Evolutionary conservation across 2,888 invertebrate species (phyloP).

Genomic region (Heliconius cydno): DNA sequence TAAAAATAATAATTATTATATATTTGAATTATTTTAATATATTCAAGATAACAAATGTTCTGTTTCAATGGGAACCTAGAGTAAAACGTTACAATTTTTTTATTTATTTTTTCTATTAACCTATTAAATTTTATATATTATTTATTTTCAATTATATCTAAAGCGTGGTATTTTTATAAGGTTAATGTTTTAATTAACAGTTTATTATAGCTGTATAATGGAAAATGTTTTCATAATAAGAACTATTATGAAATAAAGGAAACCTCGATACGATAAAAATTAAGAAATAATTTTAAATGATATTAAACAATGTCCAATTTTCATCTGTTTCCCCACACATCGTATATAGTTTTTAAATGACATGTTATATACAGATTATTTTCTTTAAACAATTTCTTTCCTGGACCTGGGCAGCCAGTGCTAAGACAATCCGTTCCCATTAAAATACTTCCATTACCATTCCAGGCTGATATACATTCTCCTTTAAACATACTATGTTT

Average conservation of each 20-base stretch:
- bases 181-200: neutral
- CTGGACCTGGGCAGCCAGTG: too few relatives aligned
- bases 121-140: neutral
- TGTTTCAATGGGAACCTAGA: neutral
- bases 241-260: neutral
- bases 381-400: too few relatives aligned
- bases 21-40: neutral
- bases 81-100: neutral
- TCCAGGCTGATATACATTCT: neutral
- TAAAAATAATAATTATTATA: neutral
- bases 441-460: too few relatives aligned
- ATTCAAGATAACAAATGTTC: neutral
- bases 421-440: too few relatives aligned
- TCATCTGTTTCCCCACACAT: too few relatives aligned
- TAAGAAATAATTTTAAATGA: neutral
- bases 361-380: too few relatives aligned
- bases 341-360: too few relatives aligned
- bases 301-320: too few relatives aligned
- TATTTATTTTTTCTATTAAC: neutral
- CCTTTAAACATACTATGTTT: neutral
- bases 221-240: neutral
- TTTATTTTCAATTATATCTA: neutral
- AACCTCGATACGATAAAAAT: neutral
- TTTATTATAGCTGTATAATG: neutral
- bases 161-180: neutral